Percentiles rank a stretch among this genome's conserved stretches.
Evolutionary conservation across 2,888 invertebrate genomes (phyloP).

Genomic region (Fragum whitleyi): DNA sequence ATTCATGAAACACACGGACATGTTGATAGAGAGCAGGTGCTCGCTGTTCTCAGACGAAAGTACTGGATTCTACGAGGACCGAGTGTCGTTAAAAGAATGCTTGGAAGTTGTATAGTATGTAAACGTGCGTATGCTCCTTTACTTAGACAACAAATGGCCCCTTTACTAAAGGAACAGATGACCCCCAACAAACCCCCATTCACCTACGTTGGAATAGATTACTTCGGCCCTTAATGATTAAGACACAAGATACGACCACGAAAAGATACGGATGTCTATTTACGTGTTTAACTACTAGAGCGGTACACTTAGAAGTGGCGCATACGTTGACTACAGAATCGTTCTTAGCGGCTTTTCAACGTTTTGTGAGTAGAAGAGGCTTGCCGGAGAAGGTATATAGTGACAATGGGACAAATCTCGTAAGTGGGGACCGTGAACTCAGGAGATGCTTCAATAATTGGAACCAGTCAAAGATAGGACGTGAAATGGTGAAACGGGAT

Average conservation of each 20-base stretch:
- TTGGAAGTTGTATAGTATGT: slow-evolving; percentile 27
- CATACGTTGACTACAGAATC: slow-evolving; percentile 41
- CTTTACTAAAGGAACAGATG: slow-evolving; percentile 42
- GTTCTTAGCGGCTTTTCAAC: slow-evolving; percentile 43
- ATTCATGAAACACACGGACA: no score
- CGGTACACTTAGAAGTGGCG: slow-evolving; percentile 45
- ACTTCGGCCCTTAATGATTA: slow-evolving; percentile 55
- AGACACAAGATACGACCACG: slow-evolving; percentile 28
- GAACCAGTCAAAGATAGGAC: slow-evolving; percentile 30
- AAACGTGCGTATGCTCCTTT: slow-evolving; percentile 5
- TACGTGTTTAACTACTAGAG: slow-evolving; percentile 51
- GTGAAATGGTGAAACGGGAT: slow-evolving; percentile 26
- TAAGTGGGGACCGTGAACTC: slow-evolving; percentile 40
- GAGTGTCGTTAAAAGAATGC: slow-evolving; percentile 21
- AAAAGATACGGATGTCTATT: slow-evolving; percentile 57
- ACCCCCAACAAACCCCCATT: slow-evolving; percentile 53
- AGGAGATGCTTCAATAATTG: slow-evolving; percentile 30
- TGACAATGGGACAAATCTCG: slow-evolving; percentile 57
- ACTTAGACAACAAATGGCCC: slow-evolving; percentile 49
- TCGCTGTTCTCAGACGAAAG: slow-evolving; percentile 15
- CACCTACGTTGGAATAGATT: slow-evolving; percentile 55
- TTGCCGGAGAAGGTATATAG: slow-evolving; percentile 29
- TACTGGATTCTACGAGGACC: slow-evolving; percentile 43
- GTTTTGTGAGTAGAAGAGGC: slow-evolving; percentile 49
- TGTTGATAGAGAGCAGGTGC: no score